Evolutionary conservation across 2,888 invertebrate species (phyloP), one percentile per base, ranked within the genome.

Genomic region (Pemphredon lugubris): DNA sequence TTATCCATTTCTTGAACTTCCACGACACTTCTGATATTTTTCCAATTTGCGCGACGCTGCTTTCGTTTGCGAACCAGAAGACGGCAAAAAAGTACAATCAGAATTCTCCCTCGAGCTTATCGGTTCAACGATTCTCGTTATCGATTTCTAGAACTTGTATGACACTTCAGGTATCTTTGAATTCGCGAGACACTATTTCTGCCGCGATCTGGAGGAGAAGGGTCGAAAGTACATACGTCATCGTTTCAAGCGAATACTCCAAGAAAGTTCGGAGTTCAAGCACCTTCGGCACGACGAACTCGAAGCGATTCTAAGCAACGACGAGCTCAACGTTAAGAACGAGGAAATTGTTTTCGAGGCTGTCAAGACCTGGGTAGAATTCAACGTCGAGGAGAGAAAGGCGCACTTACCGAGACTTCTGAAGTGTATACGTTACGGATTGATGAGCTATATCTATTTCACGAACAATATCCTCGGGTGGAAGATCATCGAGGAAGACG

Each of bases 301-400:
- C 42, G 91, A 92, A 79, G 92, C 92, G 64, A 92, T 95, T 71
- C 90, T 95, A 50, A 89, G 91, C 54, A 93, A 95, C 83, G 95
- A 96, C 84, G 93, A 94, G 83, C 89, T 96, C 50, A 95, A 95
- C 88, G 93, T 94, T 16, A 91, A 92, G 68, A 92, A 92, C 79
- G 96, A 96, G 90, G 94, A 95, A 88, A 91, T 92, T 63, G 94
- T 95, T 39, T 95, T 95, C 88, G 93, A 94, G 86, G 94, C 94
- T 2, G 91, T 95, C 13, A 92, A 93, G 86, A 92, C 91, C 50
- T 96, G 96, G 96, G 90, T 94, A 21, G 93, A 93, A 81, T 91
- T 92, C 76, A 92, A 93, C 67, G 88, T 92, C 18, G 90, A 90
- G 45, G 91, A 90, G 59, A 91, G 95, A 81, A 91, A 90, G 80